phyloP scores from a whole-genome alignment of 2,888 invertebrate genomes.

The Nesidiocoris tenuis region DNA sequence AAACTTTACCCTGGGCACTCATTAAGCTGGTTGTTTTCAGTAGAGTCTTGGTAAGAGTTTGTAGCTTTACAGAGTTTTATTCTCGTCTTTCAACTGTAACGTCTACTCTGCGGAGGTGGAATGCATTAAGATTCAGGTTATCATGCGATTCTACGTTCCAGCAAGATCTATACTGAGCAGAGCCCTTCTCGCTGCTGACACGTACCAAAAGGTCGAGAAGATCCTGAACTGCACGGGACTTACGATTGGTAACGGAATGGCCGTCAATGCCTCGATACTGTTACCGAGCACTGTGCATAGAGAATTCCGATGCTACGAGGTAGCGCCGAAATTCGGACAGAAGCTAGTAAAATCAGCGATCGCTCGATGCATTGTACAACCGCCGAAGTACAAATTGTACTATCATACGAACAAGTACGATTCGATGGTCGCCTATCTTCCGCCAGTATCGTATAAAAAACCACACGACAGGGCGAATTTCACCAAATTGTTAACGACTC shows the following conservation, averaged over 20 bases:
- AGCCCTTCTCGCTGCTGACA: constrained; percentile 70
- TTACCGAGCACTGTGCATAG: background rate
- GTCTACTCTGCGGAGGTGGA: too few species aligned
- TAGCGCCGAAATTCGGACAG: constrained; percentile 14
- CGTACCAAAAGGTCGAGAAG: constrained; percentile 66
- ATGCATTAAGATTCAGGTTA: too few species aligned
- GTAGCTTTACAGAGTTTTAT: too few species aligned
- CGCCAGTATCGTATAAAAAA: too few species aligned
- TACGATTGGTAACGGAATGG: constrained; percentile 80
- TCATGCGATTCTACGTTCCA: too few species aligned
- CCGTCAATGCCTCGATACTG: constrained; percentile 71
- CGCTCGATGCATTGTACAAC: background rate
- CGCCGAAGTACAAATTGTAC: background rate
- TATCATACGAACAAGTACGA: constrained; percentile 32
- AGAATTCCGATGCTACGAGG: constrained; percentile 12
- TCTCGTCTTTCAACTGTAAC: too few species aligned
- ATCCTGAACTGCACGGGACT: constrained; percentile 65
- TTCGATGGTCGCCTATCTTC: too few species aligned
- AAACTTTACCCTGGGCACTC: too few species aligned
- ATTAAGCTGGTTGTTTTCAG: too few species aligned
- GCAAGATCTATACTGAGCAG: constrained; percentile 80
- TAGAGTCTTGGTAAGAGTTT: too few species aligned
- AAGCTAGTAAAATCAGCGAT: background rate
- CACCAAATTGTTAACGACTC: too few species aligned
- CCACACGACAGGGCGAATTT: too few species aligned